Conservation (phyloP, 2,888 invertebrate genomes). For the Sphecodes monilicornis region DNA sequence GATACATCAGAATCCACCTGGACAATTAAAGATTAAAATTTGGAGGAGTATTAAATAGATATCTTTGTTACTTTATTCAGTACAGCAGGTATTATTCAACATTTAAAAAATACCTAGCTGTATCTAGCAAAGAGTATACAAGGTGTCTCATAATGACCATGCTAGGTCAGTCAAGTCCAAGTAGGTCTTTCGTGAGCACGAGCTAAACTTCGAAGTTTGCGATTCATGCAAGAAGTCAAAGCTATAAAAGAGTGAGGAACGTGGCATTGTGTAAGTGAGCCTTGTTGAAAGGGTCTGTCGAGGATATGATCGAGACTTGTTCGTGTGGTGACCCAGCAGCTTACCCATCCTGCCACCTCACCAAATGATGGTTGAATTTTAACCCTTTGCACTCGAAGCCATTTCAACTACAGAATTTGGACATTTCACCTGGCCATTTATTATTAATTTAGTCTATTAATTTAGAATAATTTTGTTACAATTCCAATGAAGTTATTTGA, state of each 20-base stretch:
- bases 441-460: background rate
- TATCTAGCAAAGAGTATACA: background rate
- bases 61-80: background rate
- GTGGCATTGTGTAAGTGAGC: slow-evolving; percentile 11
- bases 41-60: background rate
- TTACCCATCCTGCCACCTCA: background rate
- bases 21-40: background rate
- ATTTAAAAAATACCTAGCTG: background rate
- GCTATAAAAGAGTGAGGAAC: background rate
- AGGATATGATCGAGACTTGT: background rate
- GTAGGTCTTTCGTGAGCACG: background rate
- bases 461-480: background rate
- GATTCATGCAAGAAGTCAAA: background rate
- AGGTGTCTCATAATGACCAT: background rate
- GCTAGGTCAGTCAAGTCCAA: background rate
- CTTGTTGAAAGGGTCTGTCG: background rate
- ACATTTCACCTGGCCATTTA: background rate
- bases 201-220: slow-evolving; percentile 1
- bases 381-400: background rate
- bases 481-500: background rate
- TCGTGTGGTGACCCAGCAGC: background rate
- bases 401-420: background rate
- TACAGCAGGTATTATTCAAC: background rate
- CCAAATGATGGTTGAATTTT: background rate
- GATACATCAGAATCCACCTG: background rate